Percentiles rank a stretch among this genome's conserved stretches.
These are phyloP conservation scores for Agrypnus murinus DNA, from an alignment of 2,888 invertebrate genomes.

Conservation along the genomic window DNA sequence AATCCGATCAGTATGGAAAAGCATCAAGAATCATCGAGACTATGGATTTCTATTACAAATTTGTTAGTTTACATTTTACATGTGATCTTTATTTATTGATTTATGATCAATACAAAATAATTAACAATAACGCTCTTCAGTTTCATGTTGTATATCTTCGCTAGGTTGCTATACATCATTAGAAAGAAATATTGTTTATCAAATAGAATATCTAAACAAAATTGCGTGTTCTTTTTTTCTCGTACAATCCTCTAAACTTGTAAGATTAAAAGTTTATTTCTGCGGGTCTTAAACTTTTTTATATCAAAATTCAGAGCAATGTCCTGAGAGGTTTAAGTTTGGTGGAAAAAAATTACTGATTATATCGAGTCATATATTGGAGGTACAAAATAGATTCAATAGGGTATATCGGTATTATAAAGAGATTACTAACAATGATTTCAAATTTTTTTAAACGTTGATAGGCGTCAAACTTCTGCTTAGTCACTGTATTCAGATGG, in stretches of 20 bases:
- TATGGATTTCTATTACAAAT: no score
- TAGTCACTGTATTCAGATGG: conserved; percentile 59
- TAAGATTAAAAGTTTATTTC: conserved; percentile 10
- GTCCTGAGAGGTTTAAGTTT: conserved; percentile 10
- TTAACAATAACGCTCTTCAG: no score
- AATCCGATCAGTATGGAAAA: no score
- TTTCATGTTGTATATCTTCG: no score
- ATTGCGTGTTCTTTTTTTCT: no score
- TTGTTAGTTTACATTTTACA: no score
- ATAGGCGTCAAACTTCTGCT: conserved; percentile 61
- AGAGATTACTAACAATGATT: conserved; percentile 65
- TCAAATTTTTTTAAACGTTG: conserved; percentile 61
- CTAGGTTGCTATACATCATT: no score
- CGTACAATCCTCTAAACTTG: background rate
- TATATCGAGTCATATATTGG: conserved; percentile 39
- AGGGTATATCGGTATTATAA: conserved; percentile 62
- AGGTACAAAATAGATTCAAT: conserved; percentile 47
- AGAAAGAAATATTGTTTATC: no score
- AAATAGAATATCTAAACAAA: no score
- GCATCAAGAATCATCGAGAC: no score
- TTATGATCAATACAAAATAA: no score
- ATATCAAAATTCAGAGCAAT: conserved; percentile 15
- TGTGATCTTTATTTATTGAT: no score
- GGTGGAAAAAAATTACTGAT: conserved; percentile 34
- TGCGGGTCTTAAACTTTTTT: conserved; percentile 17